Conservation (phyloP, 1,140 invertebrate genomes). For the Ylistrum balloti region DNA sequence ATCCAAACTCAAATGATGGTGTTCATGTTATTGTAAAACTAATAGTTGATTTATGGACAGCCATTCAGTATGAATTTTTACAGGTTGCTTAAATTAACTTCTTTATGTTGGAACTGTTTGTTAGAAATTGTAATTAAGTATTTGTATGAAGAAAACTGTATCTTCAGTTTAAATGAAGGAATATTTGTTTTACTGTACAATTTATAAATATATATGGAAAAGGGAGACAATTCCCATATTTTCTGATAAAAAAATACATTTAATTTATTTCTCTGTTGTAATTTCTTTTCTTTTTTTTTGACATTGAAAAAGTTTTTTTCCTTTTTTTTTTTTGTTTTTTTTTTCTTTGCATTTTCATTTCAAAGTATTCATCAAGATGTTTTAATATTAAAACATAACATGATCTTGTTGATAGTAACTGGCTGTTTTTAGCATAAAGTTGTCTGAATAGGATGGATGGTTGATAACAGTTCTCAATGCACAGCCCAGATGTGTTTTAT, state of each 20-base stretch:
- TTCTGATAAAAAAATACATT: constrained; percentile 8
- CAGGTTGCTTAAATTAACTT: background rate
- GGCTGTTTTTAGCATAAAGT: constrained; percentile 22
- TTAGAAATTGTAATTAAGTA: background rate
- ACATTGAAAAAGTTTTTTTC: too few relatives aligned
- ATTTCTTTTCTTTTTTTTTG: background rate
- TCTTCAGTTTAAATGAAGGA: constrained; percentile 15
- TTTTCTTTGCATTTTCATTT: constrained; percentile 25
- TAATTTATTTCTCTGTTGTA: constrained; percentile 40
- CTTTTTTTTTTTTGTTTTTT: background rate
- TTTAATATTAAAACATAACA: background rate
- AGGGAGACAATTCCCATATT: constrained; percentile 27
- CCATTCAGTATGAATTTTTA: background rate
- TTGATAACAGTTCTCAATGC: background rate
- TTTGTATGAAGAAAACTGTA: background rate
- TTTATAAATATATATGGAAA: background rate
- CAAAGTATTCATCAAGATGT: constrained; percentile 35
- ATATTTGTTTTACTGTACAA: constrained; percentile 28
- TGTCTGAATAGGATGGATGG: background rate
- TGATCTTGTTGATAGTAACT: constrained; percentile 6
- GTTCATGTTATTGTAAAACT: background rate
- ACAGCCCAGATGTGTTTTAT: constrained; percentile 3
- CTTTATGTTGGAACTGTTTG: background rate
- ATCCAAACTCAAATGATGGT: background rate
- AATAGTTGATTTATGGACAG: background rate